Conservation (phyloP, 2,888 invertebrate species). For the Mimachlamys varia region DNA sequence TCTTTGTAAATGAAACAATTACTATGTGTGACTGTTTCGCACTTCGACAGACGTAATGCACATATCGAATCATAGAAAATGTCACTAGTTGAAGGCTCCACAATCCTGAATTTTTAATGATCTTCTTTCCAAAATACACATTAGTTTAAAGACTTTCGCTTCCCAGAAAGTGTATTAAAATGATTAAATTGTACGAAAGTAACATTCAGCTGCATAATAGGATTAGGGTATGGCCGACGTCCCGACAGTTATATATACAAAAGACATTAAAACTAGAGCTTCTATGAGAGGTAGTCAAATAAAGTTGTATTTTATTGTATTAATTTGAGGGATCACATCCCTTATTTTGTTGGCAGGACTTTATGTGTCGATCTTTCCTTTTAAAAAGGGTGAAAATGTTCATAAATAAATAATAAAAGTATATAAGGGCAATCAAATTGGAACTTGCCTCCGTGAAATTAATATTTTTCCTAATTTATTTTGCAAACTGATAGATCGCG, state of each 20-base stretch:
- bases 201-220: not conserved
- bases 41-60: constrained; percentile 31
- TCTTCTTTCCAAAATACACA: constrained; percentile 29
- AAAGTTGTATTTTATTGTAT: constrained; percentile 19
- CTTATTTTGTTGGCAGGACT: not conserved
- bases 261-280: not conserved
- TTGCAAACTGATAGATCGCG: not conserved
- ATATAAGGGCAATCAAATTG: not conserved
- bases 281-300: not conserved
- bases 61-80: constrained; percentile 33
- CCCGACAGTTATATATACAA: not conserved
- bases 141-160: constrained; percentile 32
- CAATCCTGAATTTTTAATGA: constrained; percentile 31
- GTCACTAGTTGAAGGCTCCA: constrained; percentile 34
- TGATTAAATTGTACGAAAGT: constrained; percentile 16
- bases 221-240: not conserved
- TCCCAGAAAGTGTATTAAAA: constrained; percentile 27
- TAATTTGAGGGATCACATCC: not conserved
- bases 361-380: not conserved
- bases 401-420: not conserved
- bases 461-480: not conserved
- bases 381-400: not conserved
- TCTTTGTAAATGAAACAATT: constrained; percentile 29
- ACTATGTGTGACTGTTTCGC: constrained; percentile 1
- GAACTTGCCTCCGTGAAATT: not conserved